Evolutionary conservation across 2,797 vertebrate genomes (phyloP).

Genomic region (Micropoecilia bifurca): DNA sequence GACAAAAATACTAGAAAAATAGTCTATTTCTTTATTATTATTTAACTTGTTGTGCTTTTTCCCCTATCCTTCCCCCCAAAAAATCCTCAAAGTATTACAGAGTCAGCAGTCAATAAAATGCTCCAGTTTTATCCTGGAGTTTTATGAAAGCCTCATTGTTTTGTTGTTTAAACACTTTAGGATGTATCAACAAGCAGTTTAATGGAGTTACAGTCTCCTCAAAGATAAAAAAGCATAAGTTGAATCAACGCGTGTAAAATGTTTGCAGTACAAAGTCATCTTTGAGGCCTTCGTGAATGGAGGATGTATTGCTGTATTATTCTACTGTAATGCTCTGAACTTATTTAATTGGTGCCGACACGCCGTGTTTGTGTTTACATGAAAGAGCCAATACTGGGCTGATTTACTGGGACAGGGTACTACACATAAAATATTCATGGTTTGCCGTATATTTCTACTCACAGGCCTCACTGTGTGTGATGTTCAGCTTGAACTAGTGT

Average conservation of each 20-base stretch:
- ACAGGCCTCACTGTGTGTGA: neutral
- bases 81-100: neutral
- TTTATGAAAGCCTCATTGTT: constrained; percentile 2
- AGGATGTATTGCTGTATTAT: constrained; percentile 7
- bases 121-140: neutral
- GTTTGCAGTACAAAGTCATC: constrained; percentile 4
- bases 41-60: neutral
- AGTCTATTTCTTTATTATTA: neutral
- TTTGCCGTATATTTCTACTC: neutral
- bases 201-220: neutral
- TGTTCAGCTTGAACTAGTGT: neutral
- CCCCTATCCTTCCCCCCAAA: too few relatives aligned
- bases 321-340: neutral
- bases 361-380: constrained; percentile 8
- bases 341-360: neutral
- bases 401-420: neutral
- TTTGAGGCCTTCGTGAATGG: neutral
- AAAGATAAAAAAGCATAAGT: constrained; percentile 1
- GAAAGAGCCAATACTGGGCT: neutral
- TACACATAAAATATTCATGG: neutral
- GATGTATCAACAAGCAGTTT: neutral
- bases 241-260: constrained; percentile 17
- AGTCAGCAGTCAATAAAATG: neutral
- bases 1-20: too few relatives aligned
- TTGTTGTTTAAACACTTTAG: constrained; percentile 3